Evolutionary conservation across 35 echinoderm and acorn worm genomes (phyloP), one percentile per base, ranked within the genome.

Genomic region (Ophioderma brevispina): DNA sequence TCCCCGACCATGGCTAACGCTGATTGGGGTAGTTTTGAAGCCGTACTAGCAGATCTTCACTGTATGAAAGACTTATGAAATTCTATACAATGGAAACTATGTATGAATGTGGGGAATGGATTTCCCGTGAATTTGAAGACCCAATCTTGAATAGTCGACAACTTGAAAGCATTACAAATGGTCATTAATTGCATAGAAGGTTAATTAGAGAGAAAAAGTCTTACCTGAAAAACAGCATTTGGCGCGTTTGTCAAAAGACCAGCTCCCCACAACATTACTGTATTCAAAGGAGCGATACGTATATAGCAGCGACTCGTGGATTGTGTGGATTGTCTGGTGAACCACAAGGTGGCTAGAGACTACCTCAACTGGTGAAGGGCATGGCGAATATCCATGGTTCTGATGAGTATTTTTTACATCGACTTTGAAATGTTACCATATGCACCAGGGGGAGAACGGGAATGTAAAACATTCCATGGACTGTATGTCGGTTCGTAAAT

Each of bases 401-500:
- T 3, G 59, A 70, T 70, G 59, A 70, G n/a, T 70, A 3, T 25
- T 70, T n/a, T n/a, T 70, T 90, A 92, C 41, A 80, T 92, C 81
- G 92, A 92, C 37, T 96, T 90, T 38, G 89, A 92, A 8, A 8
- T 17, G 41, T 46, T 46, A 46, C 4, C 41, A 46, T 46, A 17
- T 46, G 41, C 41, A 46, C 17, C 41, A 8, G 41, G 41, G 41
- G 41, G 41, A 17, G n/a, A n/a, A n/a, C n/a, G n/a, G n/a, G n/a
- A 17, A 17, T 4, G 41, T 25, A 25, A 8, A 46, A 46, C 41
- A 8, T 46, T 46, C 41, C 17, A 17, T 8, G 17, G 41, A 17
- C 5, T 46, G 41, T 46, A 17, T 17, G 41, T 17, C 4, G 17
- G 4, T 8, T 46, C 41, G 17, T 46, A 46, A 46, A 17, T 46